phyloP scores from a whole-genome alignment of 2,797 vertebrate genomes.

The Onychomys torridus region DNA sequence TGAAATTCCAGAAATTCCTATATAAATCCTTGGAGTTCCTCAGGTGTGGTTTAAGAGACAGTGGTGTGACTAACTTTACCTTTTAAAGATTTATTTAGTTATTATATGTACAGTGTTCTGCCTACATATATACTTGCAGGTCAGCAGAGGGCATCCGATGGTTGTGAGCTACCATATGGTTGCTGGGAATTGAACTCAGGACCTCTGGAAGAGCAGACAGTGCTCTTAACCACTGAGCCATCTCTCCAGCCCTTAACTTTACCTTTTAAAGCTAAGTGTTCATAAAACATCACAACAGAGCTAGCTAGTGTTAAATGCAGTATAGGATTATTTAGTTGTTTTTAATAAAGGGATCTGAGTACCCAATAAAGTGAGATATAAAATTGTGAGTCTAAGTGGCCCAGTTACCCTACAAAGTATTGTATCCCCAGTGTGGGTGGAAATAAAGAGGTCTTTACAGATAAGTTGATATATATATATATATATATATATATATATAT shows the following conservation, averaged over 20 bases:
- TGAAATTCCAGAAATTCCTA: constrained; percentile 45
- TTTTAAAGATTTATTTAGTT: no score
- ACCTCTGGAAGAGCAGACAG: no score
- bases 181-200: no score
- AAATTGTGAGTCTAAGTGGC: constrained; percentile 15
- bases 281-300: not conserved
- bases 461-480: not conserved
- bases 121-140: no score
- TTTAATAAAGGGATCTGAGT: constrained; percentile 48
- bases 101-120: no score
- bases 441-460: constrained; percentile 15
- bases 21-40: not conserved
- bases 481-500: no score
- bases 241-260: no score
- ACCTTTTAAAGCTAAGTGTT: constrained; percentile 47
- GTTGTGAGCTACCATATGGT: no score
- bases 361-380: constrained; percentile 23
- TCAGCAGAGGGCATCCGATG: no score
- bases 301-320: not conserved
- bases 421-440: not conserved
- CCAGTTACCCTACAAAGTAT: constrained; percentile 39
- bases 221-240: no score
- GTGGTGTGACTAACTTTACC: constrained; percentile 47
- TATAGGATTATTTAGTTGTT: constrained; percentile 54
- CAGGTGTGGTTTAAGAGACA: constrained; percentile 34